Conservation (phyloP, 2,113 vertebrate species). For the Callithrix jacchus region DNA sequence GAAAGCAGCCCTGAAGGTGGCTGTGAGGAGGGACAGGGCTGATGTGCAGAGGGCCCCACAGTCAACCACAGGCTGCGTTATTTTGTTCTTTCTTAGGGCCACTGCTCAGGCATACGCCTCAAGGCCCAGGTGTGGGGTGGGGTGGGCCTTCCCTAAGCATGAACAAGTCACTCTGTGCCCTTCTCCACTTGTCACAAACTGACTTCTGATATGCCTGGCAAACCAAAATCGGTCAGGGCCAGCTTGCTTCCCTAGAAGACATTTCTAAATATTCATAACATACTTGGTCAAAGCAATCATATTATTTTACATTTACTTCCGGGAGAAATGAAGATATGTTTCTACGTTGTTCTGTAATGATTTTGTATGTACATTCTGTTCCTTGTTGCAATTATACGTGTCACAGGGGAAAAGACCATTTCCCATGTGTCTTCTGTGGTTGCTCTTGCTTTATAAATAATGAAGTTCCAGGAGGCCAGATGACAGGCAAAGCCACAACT, state of each 20-base stretch:
- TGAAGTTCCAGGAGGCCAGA: neutral
- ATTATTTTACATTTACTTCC: neutral
- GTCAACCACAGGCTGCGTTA: fast-evolving
- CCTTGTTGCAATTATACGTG: neutral
- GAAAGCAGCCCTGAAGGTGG: no score
- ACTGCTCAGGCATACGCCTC: neutral
- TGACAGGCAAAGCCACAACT: neutral
- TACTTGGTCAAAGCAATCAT: neutral
- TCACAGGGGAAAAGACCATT: neutral
- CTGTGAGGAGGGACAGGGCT: neutral
- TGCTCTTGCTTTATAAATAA: neutral
- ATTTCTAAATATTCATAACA: neutral
- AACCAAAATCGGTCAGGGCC: neutral
- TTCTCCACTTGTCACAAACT: neutral
- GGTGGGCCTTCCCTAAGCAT: fast-evolving
- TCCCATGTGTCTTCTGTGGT: neutral
- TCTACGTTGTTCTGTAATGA: neutral
- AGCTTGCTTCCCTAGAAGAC: no score
- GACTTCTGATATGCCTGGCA: neutral
- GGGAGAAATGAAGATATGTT: neutral
- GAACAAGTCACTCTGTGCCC: no score
- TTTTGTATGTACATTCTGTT: neutral
- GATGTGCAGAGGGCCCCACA: no score
- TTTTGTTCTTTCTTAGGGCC: neutral
- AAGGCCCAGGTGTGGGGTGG: neutral